Conservation (phyloP, 2,888 invertebrate species). For the Pterostichus madidus region DNA sequence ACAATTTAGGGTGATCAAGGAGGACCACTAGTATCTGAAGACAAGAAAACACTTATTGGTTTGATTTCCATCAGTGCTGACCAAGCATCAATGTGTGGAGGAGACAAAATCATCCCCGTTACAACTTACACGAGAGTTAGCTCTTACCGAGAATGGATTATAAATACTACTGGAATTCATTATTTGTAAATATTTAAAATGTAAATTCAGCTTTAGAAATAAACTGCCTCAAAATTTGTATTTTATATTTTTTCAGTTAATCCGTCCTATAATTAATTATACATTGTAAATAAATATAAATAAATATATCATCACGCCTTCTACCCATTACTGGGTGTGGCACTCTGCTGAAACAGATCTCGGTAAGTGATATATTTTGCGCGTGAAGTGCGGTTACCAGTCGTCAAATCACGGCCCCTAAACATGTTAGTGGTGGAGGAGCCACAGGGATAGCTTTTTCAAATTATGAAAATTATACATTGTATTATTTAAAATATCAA, state of each 20-base stretch:
- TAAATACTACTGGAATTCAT: conserved; percentile 3
- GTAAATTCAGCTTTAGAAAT: background rate
- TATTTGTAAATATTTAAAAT: conserved; percentile 9
- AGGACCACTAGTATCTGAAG: conserved; percentile 34
- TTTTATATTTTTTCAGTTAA: background rate
- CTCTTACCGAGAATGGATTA: conserved; percentile 14
- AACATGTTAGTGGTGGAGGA: too few relatives aligned
- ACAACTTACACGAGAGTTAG: conserved; percentile 35
- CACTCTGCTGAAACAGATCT: too few relatives aligned
- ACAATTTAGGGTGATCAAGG: conserved; percentile 47
- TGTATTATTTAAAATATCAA: too few relatives aligned
- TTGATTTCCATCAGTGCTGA: conserved; percentile 39
- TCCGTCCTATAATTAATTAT: too few relatives aligned
- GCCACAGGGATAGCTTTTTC: too few relatives aligned
- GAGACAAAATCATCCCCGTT: conserved; percentile 15
- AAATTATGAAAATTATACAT: too few relatives aligned
- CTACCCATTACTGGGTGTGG: too few relatives aligned
- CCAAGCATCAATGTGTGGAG: conserved; percentile 46
- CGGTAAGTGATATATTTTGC: too few relatives aligned
- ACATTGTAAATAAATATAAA: too few relatives aligned
- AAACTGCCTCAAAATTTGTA: background rate
- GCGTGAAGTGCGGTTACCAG: too few relatives aligned
- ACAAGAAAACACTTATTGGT: conserved; percentile 16
- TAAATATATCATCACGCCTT: too few relatives aligned
- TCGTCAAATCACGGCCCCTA: too few relatives aligned